These are phyloP conservation scores for Erebia ligea DNA, from an alignment of 2,888 invertebrate genomes.

Conservation along the genomic window DNA sequence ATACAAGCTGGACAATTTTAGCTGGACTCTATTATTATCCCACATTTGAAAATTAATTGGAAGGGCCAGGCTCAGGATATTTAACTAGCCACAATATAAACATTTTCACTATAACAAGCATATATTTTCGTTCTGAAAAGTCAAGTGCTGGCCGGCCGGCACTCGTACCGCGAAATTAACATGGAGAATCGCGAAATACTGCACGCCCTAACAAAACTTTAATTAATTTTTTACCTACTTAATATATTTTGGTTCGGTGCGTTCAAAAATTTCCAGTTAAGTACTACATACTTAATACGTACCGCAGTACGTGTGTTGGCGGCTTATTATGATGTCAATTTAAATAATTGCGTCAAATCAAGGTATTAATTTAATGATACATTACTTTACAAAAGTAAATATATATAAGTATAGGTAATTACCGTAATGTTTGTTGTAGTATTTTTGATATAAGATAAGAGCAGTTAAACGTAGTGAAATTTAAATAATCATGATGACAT, in stretches of 20 bases:
- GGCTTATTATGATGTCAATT: too few species aligned
- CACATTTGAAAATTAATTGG: too few species aligned
- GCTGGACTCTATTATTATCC: too few species aligned
- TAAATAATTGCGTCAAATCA: too few species aligned
- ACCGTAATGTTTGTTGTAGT: background rate
- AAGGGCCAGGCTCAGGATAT: background rate
- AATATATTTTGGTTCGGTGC: constrained; percentile 10
- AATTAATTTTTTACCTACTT: constrained; percentile 31
- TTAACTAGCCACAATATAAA: constrained; percentile 22
- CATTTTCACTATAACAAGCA: constrained; percentile 36
- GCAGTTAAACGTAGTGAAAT: background rate
- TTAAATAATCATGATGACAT: constrained; percentile 6
- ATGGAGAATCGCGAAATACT: constrained; percentile 20
- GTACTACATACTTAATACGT: background rate
- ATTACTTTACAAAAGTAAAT: too few species aligned
- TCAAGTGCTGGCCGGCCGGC: constrained; percentile 28
- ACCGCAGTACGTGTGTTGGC: background rate
- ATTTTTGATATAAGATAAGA: background rate
- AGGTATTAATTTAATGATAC: too few species aligned
- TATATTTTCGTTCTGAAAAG: constrained; percentile 32
- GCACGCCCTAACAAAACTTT: constrained; percentile 27
- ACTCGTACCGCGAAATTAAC: constrained; percentile 21
- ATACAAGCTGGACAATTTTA: too few species aligned
- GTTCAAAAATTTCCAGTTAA: constrained; percentile 14
- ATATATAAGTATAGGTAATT: background rate